Evolutionary conservation across 1,140 invertebrate genomes (phyloP), one percentile per base, ranked within the genome.

Genomic region (Calycopis cecrops): DNA sequence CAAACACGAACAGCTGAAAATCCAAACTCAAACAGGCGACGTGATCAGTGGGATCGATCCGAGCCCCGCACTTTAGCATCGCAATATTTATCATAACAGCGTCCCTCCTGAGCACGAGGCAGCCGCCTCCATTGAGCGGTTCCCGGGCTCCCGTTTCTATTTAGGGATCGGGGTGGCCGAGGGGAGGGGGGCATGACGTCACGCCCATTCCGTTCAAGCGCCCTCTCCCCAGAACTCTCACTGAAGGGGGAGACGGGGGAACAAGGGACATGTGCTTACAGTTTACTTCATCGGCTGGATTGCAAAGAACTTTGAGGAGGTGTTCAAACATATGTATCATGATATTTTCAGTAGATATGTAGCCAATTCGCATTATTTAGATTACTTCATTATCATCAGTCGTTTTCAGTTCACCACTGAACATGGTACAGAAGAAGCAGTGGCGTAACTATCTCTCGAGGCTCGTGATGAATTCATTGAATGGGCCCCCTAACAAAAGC

Each of bases 81-180:
- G 40, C n/a, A 16, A 52, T 34, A 42, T 40, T 38, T 38, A 28
- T 53, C 38, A 53, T 44, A 53, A 44, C 18, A n/a, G 49, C 38
- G 37, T 40, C 18, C 37, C 21, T 28, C 21, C 28, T 16, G 28
- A 53, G 21, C 18, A 40, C n/a, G 28, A 53, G 53, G 54, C 21
- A 50, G 33, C 54, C n/a, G 56, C 60, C 63, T 72, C 59, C 75
- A 82, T 82, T 80, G 76, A 80, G 72, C 69, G 68, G 38, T 57
- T 70, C 75, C 76, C 73, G 73, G 73, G 67, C 66, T 59, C 49
- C 44, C 57, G 48, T 56, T 52, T 73, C 79, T 82, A 82, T 82
- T 82, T 73, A 76, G 76, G 69, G 67, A 58, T 44, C 57, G 37
- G 64, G 65, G 73, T 59, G 63, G 64, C 54, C 37, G 48, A 48